Base-by-base conservation (phyloP, 1,140 invertebrate genomes). In the Thaumatotibia leucotreta region DNA sequence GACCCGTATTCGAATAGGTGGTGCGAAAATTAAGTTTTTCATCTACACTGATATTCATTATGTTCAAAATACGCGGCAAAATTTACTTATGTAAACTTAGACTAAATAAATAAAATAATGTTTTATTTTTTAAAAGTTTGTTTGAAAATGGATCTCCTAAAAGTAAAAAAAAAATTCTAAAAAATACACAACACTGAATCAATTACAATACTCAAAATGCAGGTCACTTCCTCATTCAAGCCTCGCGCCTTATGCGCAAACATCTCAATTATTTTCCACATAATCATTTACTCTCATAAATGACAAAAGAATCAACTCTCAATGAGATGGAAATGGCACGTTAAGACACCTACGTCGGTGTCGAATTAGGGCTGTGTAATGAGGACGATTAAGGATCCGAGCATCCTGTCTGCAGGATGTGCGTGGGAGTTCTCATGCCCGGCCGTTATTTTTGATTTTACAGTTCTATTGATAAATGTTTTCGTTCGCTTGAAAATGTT, bases 301-400 rank as follows among this genome's bases (percentile, higher is more conserved):
- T 62, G 49, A 73, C 70, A 73, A 76, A 74, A 69, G 74, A 72
- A 66, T 72, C 64, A 54, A 24, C 58, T 23, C 35, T 50, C 29
- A 80, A 74, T 80, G 69, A 76, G 69, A 80, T 80, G 77, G 72
- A 76, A 80, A 82, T 78, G 69, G 64, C 64, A 71, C 64, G 69
- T 61, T 23, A 35, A 58, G 54, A 64, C 70, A 70, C 75, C 72
- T 73, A 80, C 77, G 67, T 61, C 10, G 62, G 77, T 65, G 70
- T 67, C 67, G 77, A 82, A 83, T 82, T 79, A 74, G 73, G 75
- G 73, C 63, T 72, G 61, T 69, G 79, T 75, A 83, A 86, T 86
- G 83, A 82, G 76, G 73, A 63, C 77, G 74, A 85, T 82, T 85
- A 80, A 66, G 66, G 73, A 68, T 67, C 70, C 70, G 73, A 69